phyloP scores from a whole-genome alignment of 2,113 vertebrate species.

The Furnarius figulus region DNA sequence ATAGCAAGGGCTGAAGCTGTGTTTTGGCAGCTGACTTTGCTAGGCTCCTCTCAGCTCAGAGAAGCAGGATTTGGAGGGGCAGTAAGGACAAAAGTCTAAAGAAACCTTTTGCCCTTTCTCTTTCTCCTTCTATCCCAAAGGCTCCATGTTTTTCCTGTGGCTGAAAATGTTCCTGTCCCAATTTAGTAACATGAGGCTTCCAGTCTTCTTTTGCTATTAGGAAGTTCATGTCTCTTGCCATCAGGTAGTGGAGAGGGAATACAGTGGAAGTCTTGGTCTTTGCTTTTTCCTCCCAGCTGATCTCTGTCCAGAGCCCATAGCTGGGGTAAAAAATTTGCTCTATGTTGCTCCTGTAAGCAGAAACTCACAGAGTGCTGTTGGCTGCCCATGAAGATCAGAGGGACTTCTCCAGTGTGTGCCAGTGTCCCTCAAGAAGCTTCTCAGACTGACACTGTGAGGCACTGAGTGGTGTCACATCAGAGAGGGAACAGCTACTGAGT shows the following conservation, averaged over 20 bases:
- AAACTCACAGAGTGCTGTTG: background rate
- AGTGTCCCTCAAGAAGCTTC: background rate
- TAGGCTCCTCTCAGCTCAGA: background rate
- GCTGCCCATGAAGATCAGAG: background rate
- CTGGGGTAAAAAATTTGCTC: background rate
- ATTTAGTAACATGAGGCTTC: background rate
- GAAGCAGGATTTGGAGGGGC: background rate
- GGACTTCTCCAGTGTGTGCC: background rate
- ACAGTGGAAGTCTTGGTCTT: background rate
- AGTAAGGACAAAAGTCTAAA: background rate
- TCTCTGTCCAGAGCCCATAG: background rate
- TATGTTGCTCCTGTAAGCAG: background rate
- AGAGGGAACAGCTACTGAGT: background rate
- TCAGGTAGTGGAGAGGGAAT: background rate
- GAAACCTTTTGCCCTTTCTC: background rate
- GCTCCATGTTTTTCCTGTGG: background rate
- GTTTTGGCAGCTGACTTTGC: background rate
- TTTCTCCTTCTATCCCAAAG: background rate
- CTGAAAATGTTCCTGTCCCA: background rate
- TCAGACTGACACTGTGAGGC: background rate
- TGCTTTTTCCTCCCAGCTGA: background rate
- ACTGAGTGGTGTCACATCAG: background rate
- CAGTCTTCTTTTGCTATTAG: background rate
- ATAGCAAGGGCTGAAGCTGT: background rate
- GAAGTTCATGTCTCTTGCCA: background rate